Base-by-base conservation (phyloP, 2,797 vertebrate species). In the Bradypodion pumilum region DNA sequence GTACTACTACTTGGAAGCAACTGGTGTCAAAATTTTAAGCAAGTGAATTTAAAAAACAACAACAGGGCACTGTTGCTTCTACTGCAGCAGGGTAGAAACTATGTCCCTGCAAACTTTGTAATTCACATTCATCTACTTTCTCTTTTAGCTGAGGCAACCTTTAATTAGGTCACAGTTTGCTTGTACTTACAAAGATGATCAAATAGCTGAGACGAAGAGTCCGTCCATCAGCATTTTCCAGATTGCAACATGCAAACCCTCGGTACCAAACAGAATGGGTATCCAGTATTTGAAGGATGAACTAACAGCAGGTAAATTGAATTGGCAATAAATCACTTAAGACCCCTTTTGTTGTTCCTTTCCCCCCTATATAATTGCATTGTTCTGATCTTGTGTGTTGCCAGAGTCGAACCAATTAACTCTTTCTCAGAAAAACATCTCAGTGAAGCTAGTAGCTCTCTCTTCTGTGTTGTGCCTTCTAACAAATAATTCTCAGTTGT, bases 111-210 rank as follows among this genome's bases (percentile, higher is more conserved):
- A 42, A n/a, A 4, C 46, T 78, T 42, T 66, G 44, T 37, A 79
- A 65, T 32, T 56, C 63, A 88, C 89, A 5, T 84, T 91, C 84
- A 88, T 88, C 82, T 16, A 27, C n/a, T 85, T 86, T 85, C 68
- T 60, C 40, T 60, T 84, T 21, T 92, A 99, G 98, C 87, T 94
- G 82, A 96, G 90, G 80, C 95, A 95, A 62, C 90, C 88, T 87
- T 94, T 93, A 87, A 94, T 99, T 83, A 97, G 96, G 81, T 99
- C 98, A 60, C 99, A 99, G 93, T 99, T 99, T 93, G 96, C 98
- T 52, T 99, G 98, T 93, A 99, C 98, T 0, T 99, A 99, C 87
- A 96, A 93, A 89, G 97, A 97, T 0, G 89, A 96, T 0, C 89
- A 78, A 62, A 56, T 78, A 74, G 82, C 94, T 56, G 97, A 91